These are phyloP conservation scores for Gandaritis pyraliata DNA, from an alignment of 2,888 invertebrate genomes.

Conservation along the genomic window DNA sequence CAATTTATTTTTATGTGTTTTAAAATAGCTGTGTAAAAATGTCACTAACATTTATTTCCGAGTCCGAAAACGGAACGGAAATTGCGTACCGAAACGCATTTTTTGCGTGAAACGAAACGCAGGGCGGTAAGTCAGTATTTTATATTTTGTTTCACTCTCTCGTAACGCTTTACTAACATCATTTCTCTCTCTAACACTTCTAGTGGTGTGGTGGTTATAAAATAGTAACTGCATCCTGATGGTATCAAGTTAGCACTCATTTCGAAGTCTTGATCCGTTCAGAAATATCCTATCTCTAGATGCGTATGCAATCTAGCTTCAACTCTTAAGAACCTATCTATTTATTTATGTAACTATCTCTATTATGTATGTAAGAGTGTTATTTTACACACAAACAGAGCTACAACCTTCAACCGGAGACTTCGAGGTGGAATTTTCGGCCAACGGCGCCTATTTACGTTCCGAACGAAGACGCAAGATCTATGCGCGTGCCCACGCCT, in stretches of 20 bases:
- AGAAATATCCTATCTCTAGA: conserved; percentile 78
- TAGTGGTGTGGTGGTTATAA: conserved; percentile 81
- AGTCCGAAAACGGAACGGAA: conserved; percentile 42
- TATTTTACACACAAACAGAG: conserved; percentile 67
- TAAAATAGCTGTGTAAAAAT: conserved; percentile 50
- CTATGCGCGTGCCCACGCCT: conserved; percentile 68
- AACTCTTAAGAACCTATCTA: conserved; percentile 35
- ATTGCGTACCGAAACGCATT: conserved; percentile 38
- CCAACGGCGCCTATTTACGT: conserved; percentile 82
- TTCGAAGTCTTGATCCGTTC: conserved; percentile 56
- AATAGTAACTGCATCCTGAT: conserved; percentile 50
- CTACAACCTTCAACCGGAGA: conserved; percentile 80
- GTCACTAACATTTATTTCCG: conserved; percentile 65
- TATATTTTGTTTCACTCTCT: conserved; percentile 53
- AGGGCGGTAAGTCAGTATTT: conserved; percentile 68
- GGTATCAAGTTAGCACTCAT: conserved; percentile 52
- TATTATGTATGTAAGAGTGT: conserved; percentile 49
- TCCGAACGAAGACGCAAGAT: conserved; percentile 71
- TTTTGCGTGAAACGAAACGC: conserved; percentile 45
- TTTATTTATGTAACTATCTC: conserved; percentile 49
- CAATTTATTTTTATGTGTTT: conserved; percentile 56
- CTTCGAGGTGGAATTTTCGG: conserved; percentile 76
- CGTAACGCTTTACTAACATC: conserved; percentile 71
- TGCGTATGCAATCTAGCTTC: conserved; percentile 67
- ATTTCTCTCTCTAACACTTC: conserved; percentile 59